These are phyloP conservation scores for Campoplex capitator DNA, from an alignment of 2,888 invertebrate genomes.

Conservation along the genomic window DNA sequence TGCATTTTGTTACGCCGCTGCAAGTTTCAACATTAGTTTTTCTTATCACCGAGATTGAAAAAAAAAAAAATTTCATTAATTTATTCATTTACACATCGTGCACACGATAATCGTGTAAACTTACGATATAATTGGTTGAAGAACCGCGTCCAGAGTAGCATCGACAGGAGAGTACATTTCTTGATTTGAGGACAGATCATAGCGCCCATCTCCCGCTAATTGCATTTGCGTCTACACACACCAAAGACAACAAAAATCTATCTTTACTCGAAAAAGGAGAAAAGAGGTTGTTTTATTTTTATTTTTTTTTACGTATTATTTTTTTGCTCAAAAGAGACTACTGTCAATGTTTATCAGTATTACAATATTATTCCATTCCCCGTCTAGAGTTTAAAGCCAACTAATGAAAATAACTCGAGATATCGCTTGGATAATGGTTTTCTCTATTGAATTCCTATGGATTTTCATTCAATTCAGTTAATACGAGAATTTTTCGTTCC, in stretches of 20 bases:
- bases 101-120: slow-evolving; percentile 72
- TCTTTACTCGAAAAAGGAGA: slow-evolving; percentile 42
- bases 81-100: slow-evolving; percentile 19
- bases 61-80: background rate
- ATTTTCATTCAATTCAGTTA: background rate
- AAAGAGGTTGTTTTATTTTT: background rate
- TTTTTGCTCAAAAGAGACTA: slow-evolving; percentile 4
- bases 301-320: slow-evolving; percentile 1
- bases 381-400: slow-evolving; percentile 5
- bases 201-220: slow-evolving; percentile 83
- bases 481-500: background rate
- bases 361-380: slow-evolving; percentile 2
- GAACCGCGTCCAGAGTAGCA: slow-evolving; percentile 83
- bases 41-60: background rate
- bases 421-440: slow-evolving; percentile 18
- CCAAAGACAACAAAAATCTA: slow-evolving; percentile 78
- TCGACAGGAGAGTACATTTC: slow-evolving; percentile 82
- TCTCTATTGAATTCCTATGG: background rate
- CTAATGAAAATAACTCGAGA: slow-evolving; percentile 1
- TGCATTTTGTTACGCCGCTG: slow-evolving; percentile 1
- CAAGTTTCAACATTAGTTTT: background rate
- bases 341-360: background rate
- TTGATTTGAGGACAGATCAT: slow-evolving; percentile 83
- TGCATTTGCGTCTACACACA: slow-evolving; percentile 83
- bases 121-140: slow-evolving; percentile 84